Evolutionary conservation across 2,888 invertebrate genomes (phyloP).

Genomic region (Sepiola atlantica): DNA sequence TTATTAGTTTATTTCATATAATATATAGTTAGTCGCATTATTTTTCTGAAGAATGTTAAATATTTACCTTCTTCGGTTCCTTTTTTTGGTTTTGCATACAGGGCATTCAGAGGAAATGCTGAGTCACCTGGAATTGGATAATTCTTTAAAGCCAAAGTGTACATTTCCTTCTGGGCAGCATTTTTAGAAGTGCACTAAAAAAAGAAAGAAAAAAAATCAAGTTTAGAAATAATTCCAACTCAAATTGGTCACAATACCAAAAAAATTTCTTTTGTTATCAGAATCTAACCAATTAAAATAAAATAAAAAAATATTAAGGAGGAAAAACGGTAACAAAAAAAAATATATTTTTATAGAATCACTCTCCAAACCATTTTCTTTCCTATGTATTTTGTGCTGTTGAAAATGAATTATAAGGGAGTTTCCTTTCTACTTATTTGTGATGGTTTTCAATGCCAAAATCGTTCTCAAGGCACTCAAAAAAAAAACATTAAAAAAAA

Average conservation of each 20-base stretch:
- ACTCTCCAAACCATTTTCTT: no score
- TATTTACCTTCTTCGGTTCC: conserved; percentile 85
- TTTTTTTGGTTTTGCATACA: conserved; percentile 89
- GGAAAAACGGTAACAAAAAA: no score
- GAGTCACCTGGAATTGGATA: conserved; percentile 97
- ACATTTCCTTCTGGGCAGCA: conserved; percentile 94
- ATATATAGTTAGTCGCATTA: no score
- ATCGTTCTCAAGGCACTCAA: no score
- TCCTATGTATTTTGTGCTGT: no score
- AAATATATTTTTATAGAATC: no score
- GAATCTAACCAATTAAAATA: background rate
- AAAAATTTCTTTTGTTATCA: background rate
- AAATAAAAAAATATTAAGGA: background rate
- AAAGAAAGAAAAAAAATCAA: background rate
- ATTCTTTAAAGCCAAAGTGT: conserved; percentile 89
- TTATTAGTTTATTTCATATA: no score
- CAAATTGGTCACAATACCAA: background rate
- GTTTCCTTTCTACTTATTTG: no score
- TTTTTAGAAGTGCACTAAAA: conserved; percentile 84
- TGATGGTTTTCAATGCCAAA: no score
- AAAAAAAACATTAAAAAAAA: no score
- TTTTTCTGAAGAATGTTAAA: no score
- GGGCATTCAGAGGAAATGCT: conserved; percentile 95
- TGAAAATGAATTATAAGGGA: no score
- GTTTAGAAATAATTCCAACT: background rate